Evolutionary conservation across 1,140 invertebrate species (phyloP).

Genomic region (Drosophila ogumai): DNA sequence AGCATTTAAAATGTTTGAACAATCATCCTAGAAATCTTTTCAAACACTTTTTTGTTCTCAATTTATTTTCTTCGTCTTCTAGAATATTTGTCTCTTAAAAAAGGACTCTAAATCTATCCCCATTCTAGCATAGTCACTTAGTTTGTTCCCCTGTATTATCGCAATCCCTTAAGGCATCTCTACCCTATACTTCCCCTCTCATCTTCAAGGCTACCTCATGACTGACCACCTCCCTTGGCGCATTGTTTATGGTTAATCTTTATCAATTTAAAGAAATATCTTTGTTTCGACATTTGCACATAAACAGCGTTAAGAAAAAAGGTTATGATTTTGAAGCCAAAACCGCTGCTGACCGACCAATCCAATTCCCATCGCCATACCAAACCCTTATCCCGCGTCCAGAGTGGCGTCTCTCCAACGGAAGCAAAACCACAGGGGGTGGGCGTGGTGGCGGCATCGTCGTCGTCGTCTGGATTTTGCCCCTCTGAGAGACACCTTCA

Average conservation of each 20-base stretch:
- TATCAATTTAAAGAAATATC: slow-evolving; percentile 84
- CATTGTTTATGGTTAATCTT: slow-evolving; percentile 80
- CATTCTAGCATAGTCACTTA: background rate
- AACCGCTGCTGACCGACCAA: slow-evolving; percentile 40
- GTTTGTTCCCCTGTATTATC: background rate
- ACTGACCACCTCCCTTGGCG: slow-evolving; percentile 31
- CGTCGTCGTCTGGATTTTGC: slow-evolving; percentile 17
- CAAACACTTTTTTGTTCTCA: background rate
- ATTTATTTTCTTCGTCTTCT: background rate
- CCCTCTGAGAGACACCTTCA: slow-evolving; percentile 47
- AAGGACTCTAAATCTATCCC: background rate
- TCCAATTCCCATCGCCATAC: slow-evolving; percentile 36
- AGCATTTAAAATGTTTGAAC: background rate
- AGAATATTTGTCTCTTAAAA: background rate
- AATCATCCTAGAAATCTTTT: background rate
- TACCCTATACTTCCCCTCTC: background rate
- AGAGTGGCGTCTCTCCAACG: slow-evolving; percentile 82
- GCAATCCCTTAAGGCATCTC: background rate
- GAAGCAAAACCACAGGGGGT: slow-evolving; percentile 82
- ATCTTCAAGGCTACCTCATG: slow-evolving; percentile 17
- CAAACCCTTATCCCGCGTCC: slow-evolving; percentile 17
- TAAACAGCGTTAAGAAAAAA: slow-evolving; percentile 70
- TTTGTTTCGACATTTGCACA: slow-evolving; percentile 83
- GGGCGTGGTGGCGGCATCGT: slow-evolving; percentile 64
- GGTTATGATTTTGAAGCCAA: slow-evolving; percentile 15